Percentiles rank a stretch among this genome's conserved stretches.
phyloP scores from a whole-genome alignment of 2,888 invertebrate species.

The Automeris io region DNA sequence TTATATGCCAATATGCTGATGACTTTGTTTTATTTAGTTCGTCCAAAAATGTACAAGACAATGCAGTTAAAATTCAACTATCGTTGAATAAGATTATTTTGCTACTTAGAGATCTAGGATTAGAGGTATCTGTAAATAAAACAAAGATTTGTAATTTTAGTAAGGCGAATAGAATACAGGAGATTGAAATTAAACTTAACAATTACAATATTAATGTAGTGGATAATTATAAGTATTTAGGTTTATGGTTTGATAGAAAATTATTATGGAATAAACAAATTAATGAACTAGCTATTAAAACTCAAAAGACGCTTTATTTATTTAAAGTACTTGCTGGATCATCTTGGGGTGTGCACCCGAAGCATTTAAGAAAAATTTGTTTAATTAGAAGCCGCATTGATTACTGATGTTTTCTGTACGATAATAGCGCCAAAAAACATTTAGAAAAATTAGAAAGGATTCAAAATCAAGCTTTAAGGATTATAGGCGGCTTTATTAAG shows the following conservation, averaged over 20 bases:
- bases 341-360: slow-evolving; percentile 23
- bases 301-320: slow-evolving; percentile 17
- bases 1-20: slow-evolving; percentile 18
- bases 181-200: slow-evolving; percentile 10
- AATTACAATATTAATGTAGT: slow-evolving; percentile 4
- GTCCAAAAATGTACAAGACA: not conserved
- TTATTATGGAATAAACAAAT: slow-evolving; percentile 23
- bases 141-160: slow-evolving; percentile 20
- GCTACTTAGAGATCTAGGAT: slow-evolving; percentile 10
- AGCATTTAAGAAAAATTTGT: slow-evolving; percentile 17
- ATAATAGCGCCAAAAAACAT: slow-evolving; percentile 11
- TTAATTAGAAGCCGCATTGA: slow-evolving; percentile 20
- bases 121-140: slow-evolving; percentile 18
- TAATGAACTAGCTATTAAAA: slow-evolving; percentile 15
- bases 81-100: slow-evolving; percentile 9
- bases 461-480: too few relatives aligned
- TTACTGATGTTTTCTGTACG: slow-evolving; percentile 15
- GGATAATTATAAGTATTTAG: slow-evolving; percentile 20
- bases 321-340: slow-evolving; percentile 20
- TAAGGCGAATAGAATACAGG: slow-evolving; percentile 9
- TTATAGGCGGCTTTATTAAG: too few relatives aligned
- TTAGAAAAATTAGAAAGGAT: slow-evolving; percentile 15
- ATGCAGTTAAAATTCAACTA: not conserved
- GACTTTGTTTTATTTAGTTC: slow-evolving; percentile 10
- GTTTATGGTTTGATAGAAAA: slow-evolving; percentile 21